Evolutionary conservation across 2,113 vertebrate species (phyloP).

Genomic region (Otis tarda): DNA sequence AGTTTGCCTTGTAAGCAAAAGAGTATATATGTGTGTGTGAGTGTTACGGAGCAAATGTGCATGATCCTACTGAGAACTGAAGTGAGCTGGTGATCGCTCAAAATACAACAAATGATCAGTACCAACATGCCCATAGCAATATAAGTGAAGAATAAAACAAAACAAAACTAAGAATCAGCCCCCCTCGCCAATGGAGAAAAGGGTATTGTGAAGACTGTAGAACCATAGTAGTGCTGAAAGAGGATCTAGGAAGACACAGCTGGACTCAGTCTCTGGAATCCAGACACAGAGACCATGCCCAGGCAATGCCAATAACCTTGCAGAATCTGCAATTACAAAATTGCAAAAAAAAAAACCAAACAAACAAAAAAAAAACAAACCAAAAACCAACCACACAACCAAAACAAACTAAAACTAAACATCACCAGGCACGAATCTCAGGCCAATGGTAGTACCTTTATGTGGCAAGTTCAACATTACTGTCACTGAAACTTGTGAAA

Average conservation of each 20-base stretch:
- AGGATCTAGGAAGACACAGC: not conserved
- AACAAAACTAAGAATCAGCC: not conserved
- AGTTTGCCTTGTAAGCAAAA: not conserved
- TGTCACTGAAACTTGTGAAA: not conserved
- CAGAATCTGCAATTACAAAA: not conserved
- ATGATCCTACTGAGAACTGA: not conserved
- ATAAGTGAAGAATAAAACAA: not conserved
- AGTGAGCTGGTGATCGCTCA: accelerated
- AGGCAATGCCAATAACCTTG: not conserved
- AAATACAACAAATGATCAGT: not conserved
- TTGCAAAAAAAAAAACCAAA: not conserved
- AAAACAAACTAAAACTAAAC: not conserved
- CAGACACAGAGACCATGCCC: not conserved
- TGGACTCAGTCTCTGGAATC: not conserved
- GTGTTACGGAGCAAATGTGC: not conserved
- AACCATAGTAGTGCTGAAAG: not conserved
- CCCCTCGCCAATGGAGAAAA: accelerated
- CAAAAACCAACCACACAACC: not conserved
- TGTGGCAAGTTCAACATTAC: not conserved
- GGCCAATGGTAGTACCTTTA: not conserved
- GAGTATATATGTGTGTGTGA: not conserved
- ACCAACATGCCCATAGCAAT: not conserved
- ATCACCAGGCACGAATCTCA: not conserved
- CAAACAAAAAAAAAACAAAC: too few species aligned
- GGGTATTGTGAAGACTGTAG: not conserved